Conservation (phyloP, 2,113 vertebrate genomes). For the Ceyx margarethae region DNA sequence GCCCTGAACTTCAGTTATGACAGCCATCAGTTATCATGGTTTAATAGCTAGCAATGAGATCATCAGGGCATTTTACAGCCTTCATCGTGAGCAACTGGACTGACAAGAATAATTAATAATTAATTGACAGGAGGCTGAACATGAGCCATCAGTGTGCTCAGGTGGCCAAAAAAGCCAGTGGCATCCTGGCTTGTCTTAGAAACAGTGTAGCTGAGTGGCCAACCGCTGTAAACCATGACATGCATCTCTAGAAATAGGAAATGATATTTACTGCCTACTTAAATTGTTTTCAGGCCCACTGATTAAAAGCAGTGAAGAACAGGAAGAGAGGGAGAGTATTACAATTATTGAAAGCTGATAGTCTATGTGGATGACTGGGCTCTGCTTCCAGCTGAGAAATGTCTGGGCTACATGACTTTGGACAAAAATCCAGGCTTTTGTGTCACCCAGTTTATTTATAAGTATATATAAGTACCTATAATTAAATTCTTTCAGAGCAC, state of each 20-base stretch:
- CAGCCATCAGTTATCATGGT: not conserved
- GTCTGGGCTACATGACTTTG: not conserved
- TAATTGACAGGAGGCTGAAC: no score
- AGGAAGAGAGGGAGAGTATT: not conserved
- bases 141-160: no score
- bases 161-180: no score
- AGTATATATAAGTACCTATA: not conserved
- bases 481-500: constrained; percentile 13
- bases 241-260: not conserved
- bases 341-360: not conserved
- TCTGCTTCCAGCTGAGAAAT: not conserved
- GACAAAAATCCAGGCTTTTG: not conserved
- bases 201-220: not conserved
- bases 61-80: not conserved
- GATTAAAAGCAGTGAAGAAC: not conserved
- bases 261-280: not conserved
- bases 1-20: not conserved
- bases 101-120: no score
- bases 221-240: not conserved
- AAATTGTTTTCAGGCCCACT: not conserved
- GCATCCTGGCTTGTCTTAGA: no score
- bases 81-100: not conserved
- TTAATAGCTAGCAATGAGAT: not conserved
- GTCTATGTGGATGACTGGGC: not conserved
- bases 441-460: not conserved